These are phyloP conservation scores for Siderastrea siderea DNA, from an alignment of 92 coral and sea anemone species.

Conservation along the genomic window DNA sequence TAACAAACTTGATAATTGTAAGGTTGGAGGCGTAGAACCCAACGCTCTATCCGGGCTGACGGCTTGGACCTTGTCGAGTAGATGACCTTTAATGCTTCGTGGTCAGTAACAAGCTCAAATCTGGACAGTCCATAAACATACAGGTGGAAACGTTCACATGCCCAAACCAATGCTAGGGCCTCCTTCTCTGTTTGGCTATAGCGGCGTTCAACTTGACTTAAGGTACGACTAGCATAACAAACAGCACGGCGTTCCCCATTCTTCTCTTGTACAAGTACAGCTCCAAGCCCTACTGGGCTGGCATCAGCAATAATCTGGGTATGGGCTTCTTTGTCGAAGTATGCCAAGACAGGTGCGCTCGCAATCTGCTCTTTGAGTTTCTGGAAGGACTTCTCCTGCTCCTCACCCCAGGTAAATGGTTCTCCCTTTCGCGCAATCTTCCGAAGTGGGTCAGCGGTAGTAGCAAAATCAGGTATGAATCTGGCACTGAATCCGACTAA, in stretches of 20 bases:
- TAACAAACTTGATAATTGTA: too few species aligned
- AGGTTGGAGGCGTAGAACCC: too few species aligned
- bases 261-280: slow-evolving; percentile 2
- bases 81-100: too few species aligned
- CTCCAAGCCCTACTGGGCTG: slow-evolving; percentile 13
- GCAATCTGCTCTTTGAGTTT: neutral
- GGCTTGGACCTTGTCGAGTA: neutral
- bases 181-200: slow-evolving; percentile 52
- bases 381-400: neutral
- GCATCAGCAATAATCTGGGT: neutral
- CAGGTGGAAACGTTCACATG: neutral
- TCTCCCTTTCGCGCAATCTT: neutral
- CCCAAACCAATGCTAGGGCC: slow-evolving; percentile 36
- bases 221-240: slow-evolving; percentile 13
- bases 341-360: too few species aligned
- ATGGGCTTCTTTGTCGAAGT: neutral
- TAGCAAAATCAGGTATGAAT: slow-evolving; percentile 48
- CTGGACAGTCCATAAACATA: too few species aligned
- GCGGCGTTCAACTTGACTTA: slow-evolving; percentile 14
- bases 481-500: neutral
- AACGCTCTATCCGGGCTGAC: too few species aligned
- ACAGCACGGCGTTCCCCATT: slow-evolving; percentile 11
- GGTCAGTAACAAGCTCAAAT: too few species aligned
- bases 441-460: slow-evolving; percentile 40
- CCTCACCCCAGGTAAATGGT: too few species aligned